Evolutionary conservation across 2,888 invertebrate genomes (phyloP).

Genomic region (Junonia oenone): DNA sequence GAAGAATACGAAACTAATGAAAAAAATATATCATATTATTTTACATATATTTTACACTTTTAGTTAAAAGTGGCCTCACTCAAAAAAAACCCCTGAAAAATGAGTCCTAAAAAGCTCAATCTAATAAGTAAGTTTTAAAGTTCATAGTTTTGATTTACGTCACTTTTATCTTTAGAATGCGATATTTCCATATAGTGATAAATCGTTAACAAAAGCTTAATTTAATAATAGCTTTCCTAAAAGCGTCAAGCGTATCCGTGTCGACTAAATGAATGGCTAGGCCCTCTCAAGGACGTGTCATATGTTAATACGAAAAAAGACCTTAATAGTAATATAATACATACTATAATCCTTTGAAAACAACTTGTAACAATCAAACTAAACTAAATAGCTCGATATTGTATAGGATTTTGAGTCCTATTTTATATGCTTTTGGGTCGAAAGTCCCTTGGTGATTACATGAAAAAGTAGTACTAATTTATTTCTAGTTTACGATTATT

Average conservation of each 20-base stretch:
- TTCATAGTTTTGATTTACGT: too few relatives aligned
- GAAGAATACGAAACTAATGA: too few relatives aligned
- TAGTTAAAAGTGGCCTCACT: too few relatives aligned
- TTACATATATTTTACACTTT: too few relatives aligned
- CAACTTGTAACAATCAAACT: not conserved
- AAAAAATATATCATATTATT: too few relatives aligned
- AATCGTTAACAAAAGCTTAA: not conserved
- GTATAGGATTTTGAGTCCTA: not conserved
- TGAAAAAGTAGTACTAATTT: constrained; percentile 1
- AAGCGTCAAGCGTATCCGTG: constrained; percentile 9
- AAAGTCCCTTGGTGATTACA: not conserved
- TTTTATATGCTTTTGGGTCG: not conserved
- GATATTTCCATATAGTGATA: too few relatives aligned
- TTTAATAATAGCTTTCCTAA: constrained; percentile 7
- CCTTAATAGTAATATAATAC: not conserved
- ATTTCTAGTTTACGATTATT: constrained; percentile 19
- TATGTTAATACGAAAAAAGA: not conserved
- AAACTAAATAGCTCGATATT: not conserved
- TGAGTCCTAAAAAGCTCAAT: too few relatives aligned
- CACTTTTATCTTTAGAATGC: too few relatives aligned
- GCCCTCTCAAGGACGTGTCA: constrained; percentile 14
- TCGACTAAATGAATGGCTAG: constrained; percentile 4
- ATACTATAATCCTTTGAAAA: not conserved
- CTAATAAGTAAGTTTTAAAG: too few relatives aligned
- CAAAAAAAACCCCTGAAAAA: too few relatives aligned